Conservation (phyloP, 1,140 invertebrate genomes). For the Caenorhabditis elegans region DNA sequence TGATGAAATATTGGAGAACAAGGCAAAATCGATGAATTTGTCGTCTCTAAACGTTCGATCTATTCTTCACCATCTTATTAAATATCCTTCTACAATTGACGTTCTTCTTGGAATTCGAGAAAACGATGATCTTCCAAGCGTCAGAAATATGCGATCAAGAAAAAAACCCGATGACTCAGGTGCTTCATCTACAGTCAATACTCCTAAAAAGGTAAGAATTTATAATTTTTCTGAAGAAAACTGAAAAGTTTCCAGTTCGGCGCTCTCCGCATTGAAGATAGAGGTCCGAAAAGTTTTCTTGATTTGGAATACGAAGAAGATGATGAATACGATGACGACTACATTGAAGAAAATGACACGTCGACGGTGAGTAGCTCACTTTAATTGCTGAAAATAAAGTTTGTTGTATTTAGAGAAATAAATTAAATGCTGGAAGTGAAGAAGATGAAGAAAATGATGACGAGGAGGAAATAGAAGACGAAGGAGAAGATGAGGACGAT, state of each 20-base stretch:
- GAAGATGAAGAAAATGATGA: not conserved
- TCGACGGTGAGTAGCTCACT: not conserved
- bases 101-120: slow-evolving; percentile 13
- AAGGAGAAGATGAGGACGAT: slow-evolving; percentile 46
- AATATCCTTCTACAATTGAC: not conserved
- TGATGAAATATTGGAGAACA: not conserved
- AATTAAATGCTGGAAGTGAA: not conserved
- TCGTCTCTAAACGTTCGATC: slow-evolving; percentile 6
- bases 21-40: slow-evolving; percentile 20
- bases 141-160: not conserved
- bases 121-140: not conserved
- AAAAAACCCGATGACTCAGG: slow-evolving; percentile 6
- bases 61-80: slow-evolving; percentile 20
- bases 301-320: slow-evolving; percentile 19
- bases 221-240: not conserved
- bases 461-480: slow-evolving; percentile 52
- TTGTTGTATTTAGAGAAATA: not conserved
- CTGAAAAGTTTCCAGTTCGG: not conserved
- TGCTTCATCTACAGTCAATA: not conserved
- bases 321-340: slow-evolving; percentile 26
- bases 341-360: not conserved
- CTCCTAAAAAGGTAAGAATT: not conserved
- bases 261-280: not conserved
- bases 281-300: slow-evolving; percentile 1
- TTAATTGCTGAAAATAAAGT: not conserved